Evolutionary conservation across 2,797 vertebrate genomes (phyloP).

Genomic region (Hypotaenidia philippensis): DNA sequence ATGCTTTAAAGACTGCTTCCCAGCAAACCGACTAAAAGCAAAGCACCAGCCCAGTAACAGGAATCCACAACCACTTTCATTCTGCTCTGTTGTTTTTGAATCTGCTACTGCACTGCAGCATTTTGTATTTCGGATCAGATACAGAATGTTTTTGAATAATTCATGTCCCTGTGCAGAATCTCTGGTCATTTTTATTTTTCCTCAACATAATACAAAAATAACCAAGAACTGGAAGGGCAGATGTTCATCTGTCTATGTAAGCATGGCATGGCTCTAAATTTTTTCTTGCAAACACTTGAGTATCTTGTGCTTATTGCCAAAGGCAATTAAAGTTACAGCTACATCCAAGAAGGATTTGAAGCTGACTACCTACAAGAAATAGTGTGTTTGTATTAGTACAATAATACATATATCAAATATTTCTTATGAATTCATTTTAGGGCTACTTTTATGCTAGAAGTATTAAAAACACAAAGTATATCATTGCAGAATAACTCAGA

Average conservation of each 20-base stretch:
- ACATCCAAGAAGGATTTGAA: not conserved
- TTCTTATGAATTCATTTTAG: not conserved
- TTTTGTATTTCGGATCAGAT: not conserved
- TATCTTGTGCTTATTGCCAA: not conserved
- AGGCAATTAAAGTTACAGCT: not conserved
- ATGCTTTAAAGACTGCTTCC: not conserved
- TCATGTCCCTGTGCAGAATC: not conserved
- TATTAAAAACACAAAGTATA: not conserved
- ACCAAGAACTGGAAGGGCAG: not conserved
- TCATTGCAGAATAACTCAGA: not conserved
- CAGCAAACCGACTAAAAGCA: not conserved
- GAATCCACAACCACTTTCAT: not conserved
- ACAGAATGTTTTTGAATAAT: not conserved
- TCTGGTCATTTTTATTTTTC: not conserved
- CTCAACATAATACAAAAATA: not conserved
- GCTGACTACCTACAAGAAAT: not conserved
- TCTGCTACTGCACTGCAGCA: not conserved
- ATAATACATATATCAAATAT: not conserved
- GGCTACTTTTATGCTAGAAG: not conserved
- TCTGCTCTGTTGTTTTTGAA: not conserved
- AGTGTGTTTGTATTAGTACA: not conserved
- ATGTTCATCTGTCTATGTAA: not conserved
- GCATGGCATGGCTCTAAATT: not conserved
- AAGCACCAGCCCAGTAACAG: not conserved
- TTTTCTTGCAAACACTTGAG: not conserved